Evolutionary conservation across 2,113 vertebrate genomes (phyloP).

Genomic region (Elachura formosa): DNA sequence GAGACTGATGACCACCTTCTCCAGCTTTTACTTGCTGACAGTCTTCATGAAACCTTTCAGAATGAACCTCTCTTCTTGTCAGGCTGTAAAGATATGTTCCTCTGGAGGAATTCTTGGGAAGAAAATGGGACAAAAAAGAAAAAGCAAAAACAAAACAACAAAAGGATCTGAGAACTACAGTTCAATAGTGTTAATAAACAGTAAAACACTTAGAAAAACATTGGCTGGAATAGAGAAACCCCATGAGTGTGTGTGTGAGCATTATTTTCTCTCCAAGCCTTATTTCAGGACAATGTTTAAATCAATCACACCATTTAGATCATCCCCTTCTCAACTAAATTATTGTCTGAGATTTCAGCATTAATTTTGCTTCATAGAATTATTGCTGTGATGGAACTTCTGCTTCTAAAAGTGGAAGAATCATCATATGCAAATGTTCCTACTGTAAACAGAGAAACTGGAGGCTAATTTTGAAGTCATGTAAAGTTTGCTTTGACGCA

Average conservation of each 20-base stretch:
- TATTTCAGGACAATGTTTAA: background rate
- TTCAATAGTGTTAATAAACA: background rate
- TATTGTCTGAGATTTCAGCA: background rate
- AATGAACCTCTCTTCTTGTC: background rate
- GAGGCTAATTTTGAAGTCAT: background rate
- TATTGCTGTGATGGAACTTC: background rate
- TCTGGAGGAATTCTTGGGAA: background rate
- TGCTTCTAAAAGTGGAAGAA: background rate
- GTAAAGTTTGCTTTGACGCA: background rate
- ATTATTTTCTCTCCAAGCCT: background rate
- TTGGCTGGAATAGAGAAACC: background rate
- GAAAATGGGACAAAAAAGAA: no score
- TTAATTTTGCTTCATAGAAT: background rate
- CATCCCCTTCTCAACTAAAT: background rate
- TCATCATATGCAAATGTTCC: background rate
- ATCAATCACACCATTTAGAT: background rate
- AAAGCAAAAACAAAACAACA: background rate
- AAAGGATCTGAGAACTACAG: background rate
- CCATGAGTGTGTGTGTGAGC: background rate
- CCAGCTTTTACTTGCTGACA: background rate
- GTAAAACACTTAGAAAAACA: constrained; percentile 17
- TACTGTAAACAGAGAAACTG: background rate
- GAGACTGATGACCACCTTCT: background rate
- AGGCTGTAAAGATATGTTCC: background rate
- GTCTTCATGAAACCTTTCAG: background rate